Base-by-base conservation (phyloP, 1,140 invertebrate genomes). In the Araneus ventricosus region DNA sequence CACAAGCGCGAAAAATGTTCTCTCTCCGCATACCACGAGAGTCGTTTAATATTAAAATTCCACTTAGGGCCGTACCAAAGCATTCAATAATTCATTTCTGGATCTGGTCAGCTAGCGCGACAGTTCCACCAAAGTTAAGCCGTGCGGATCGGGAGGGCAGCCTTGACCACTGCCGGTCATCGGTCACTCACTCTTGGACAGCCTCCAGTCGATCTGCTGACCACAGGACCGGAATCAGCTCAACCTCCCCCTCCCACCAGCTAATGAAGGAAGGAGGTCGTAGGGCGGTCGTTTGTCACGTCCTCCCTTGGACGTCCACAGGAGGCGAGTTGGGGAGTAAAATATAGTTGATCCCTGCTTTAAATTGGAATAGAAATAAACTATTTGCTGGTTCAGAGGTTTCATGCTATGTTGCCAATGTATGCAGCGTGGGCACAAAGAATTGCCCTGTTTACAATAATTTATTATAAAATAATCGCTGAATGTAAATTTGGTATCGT, bases 41-140 rank as follows among this genome's bases (percentile, higher is more conserved):
- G 17, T 75, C 20, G 27, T 37, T 75, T 75, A 75, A 75, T 75
- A 37, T 75, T 75, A 75, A 75, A 75, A 75, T 37, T 37, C 30
- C 30, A 75, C 1, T 37, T 34, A 75, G 30, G 2, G 34, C 75
- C 7, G 4, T 14, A 80, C 10, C 75, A 80, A 5, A 7, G 30
- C 7, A 7, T 3, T 27, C 41, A 45, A 45, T 45, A 52, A 45
- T 82, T 82, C 41, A 82, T 80, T 39, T 41, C 17, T 20, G 27
- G 37, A 39, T 39, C 37, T 27, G 39, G 37, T 82, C 80, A 52
- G 20, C 37, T 10, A 82, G 10, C 41, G 80, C 30, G 86, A 59
- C 63, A 67, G 59, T 88, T 70, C 61, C 59, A 70, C 61, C 63
- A 88, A 88, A 88, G 86, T 88, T 67, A 67, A 88, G 30, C 86